Evolutionary conservation across 2,888 invertebrate species (phyloP), one percentile per base, ranked within the genome.

Genomic region (Arenicola marina): DNA sequence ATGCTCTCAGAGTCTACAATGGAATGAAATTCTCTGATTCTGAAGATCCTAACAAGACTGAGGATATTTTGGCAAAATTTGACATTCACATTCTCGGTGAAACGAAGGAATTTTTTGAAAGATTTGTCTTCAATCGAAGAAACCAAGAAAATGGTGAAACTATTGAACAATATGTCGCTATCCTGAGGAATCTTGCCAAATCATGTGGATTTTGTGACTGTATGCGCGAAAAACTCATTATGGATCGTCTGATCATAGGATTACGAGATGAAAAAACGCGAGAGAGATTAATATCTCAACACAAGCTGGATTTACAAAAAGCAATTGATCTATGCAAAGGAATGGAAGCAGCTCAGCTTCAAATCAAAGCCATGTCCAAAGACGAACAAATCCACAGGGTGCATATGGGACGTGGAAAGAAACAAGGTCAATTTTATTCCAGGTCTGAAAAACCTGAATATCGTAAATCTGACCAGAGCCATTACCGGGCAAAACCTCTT

Each of bases 1-100:
- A 56, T 21, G 56, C 34, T n/a, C 38, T 56, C 34, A 11, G 38
- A 7, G 21, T 56, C 15, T 56, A 56, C 38, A 56, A 56, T 38
- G 38, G 34, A 4, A 38, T 56, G 33, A 4, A 56, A 7, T 38
- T 38, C 7, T n/a, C 4, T 26, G 24, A 38, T 33, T 11, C 4
- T 56, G 56, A 56, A 18, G 38, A 38, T 7, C 33, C 15, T 4
- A 26, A 38, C 7, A 38, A 33, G 4, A n/a, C n/a, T 38, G 38
- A 38, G 21, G 7, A 21, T 7, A 38, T 56, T 7, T 11, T 56
- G 4, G 7, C 15, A 56, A 56, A 33, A 24, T 56, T 56, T 56
- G 56, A 56, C 21, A 21, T 38, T 7, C 7, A 56, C 26, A 21
- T 33, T 56, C 21, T 56, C 21, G 34, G 34, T 7, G 38, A 56